phyloP scores from a whole-genome alignment of 23 tunicate genomes.

The Diplosoma virens region DNA sequence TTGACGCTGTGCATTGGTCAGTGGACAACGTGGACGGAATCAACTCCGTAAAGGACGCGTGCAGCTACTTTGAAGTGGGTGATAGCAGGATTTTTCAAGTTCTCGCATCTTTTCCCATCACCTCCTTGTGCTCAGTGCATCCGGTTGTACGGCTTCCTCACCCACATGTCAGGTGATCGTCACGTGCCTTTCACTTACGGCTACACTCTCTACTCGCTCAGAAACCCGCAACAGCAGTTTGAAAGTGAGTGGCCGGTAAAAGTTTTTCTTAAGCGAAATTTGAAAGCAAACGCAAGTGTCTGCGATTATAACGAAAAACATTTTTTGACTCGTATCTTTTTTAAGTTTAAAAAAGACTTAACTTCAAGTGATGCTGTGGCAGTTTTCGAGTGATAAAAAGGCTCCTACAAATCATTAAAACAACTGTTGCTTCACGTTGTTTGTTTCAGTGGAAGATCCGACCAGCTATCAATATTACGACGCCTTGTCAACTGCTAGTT shows the following conservation, averaged over 20 bases:
- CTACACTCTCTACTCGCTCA: constrained; percentile 26
- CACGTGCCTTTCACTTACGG: constrained; percentile 42
- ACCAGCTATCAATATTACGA: constrained; percentile 56
- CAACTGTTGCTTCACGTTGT: too few species aligned
- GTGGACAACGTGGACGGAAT: constrained; percentile 35
- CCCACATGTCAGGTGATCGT: constrained; percentile 55
- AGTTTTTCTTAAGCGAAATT: neutral
- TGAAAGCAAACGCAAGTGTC: too few species aligned
- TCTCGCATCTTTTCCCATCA: neutral
- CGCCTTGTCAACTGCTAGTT: neutral
- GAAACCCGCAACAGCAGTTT: constrained; percentile 31
- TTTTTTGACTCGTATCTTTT: too few species aligned
- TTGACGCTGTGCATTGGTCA: constrained; percentile 58
- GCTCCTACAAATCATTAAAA: too few species aligned
- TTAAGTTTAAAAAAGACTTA: too few species aligned
- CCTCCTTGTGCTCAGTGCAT: constrained; percentile 2
- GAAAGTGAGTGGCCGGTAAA: constrained; percentile 26
- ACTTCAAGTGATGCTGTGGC: too few species aligned
- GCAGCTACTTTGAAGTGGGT: constrained; percentile 40
- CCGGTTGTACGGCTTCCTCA: constrained; percentile 22
- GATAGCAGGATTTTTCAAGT: neutral
- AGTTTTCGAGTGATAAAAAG: too few species aligned
- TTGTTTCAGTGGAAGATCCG: constrained; percentile 69
- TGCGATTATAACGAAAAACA: too few species aligned
- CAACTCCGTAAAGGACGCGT: constrained; percentile 27